Evolutionary conservation across 2,113 vertebrate genomes (phyloP).

Genomic region (Gallinago media): DNA sequence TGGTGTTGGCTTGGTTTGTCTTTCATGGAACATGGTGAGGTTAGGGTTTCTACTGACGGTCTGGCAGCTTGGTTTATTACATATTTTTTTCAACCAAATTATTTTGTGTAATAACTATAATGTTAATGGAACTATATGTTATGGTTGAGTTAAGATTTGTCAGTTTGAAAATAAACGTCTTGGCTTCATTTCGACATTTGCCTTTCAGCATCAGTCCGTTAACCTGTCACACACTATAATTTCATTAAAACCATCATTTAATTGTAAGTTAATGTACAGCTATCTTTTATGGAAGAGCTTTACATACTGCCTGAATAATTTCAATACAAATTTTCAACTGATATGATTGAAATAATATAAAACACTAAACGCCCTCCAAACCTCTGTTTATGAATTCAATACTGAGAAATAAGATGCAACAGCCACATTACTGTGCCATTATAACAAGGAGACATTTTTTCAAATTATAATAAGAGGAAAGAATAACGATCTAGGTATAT

Average conservation of each 20-base stretch:
- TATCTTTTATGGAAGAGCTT: conserved; percentile 33
- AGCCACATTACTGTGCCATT: not conserved
- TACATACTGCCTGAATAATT: conserved; percentile 2
- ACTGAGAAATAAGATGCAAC: not conserved
- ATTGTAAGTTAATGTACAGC: conserved; percentile 70
- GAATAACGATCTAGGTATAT: not conserved
- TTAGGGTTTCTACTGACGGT: not conserved
- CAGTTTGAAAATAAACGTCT: conserved; percentile 77
- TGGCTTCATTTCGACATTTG: conserved; percentile 74
- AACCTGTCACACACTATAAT: conserved; percentile 73
- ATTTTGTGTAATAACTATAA: conserved; percentile 74
- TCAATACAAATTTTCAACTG: conserved; percentile 32
- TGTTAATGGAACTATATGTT: conserved; percentile 77
- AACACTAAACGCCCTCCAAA: conserved; percentile 1
- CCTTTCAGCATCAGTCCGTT: conserved; percentile 75
- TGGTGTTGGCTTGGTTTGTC: conserved; percentile 50
- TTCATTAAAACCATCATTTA: conserved; percentile 75
- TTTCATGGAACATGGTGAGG: conserved; percentile 60
- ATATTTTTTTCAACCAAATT: conserved; percentile 66
- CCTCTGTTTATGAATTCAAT: not conserved
- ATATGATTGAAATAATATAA: not conserved
- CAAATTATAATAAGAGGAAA: conserved; percentile 10
- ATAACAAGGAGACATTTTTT: not conserved
- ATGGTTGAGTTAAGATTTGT: conserved; percentile 78
- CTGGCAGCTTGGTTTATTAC: conserved; percentile 54